Base-by-base conservation (phyloP, 2,888 invertebrate genomes). In the Trilocha varians region DNA sequence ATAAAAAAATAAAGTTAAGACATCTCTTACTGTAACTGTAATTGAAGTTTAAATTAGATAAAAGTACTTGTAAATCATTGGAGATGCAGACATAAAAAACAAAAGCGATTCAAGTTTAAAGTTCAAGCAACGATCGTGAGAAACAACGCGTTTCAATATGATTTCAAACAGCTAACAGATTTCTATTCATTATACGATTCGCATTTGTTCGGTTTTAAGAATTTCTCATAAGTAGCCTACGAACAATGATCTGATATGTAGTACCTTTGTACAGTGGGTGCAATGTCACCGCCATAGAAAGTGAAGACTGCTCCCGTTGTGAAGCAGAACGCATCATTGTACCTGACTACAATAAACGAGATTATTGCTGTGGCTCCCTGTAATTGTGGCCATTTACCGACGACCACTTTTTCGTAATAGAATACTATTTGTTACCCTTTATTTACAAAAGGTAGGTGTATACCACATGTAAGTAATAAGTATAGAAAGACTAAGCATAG, bases 241-340 rank as follows among this genome's bases (percentile, higher is more conserved):
- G 43, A 43, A 48, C 49, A 49, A 46, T 48, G 44, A 41, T 15
- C 34, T 44, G 49, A 57, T 48, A 51, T 45, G 53, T 50, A 50
- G 43, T 43, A 40, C 37, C 42, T 42, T 44, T 16, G 33, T 34
- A 17, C 14, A 35, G 49, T 50, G 45, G 44, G 51, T 49, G 50
- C 59, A 67, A 69, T 71, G 70, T 74, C 69, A 65, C 62, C 59
- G 65, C 57, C 67, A 61, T 67, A 76, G 78, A 80, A 80, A 79
- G 79, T 78, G 78, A 80, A 75, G 69, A 64, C 59, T 68, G 75
- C 41, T 59, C 74, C 57, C 62, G 56, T 70, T 80, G 78, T 69
- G 69, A 78, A 80, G 55, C 72, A 73, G 79, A 71, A 70, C 78
- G 75, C 48, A 76, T 72, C 68, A 67, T 64, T 68, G 56, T 53